Evolutionary conservation across 1,140 invertebrate genomes (phyloP), one percentile per base, ranked within the genome.

Genomic region (Monochamus saltuarius): DNA sequence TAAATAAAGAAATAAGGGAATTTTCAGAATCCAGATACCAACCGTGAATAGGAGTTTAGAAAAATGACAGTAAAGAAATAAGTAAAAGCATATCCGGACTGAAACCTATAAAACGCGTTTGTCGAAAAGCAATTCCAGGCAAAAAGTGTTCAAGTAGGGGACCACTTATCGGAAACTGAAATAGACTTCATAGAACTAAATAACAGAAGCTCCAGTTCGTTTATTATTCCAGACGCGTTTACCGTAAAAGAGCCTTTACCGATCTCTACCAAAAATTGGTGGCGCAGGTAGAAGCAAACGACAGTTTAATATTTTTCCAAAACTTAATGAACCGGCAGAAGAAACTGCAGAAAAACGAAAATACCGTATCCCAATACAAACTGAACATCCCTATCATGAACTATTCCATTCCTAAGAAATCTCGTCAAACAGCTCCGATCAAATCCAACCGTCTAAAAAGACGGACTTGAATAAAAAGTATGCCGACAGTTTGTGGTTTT

Each of bases 291-390:
- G 62, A 61, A 9, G 66, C 68, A 8, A 62, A 60, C 13, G 70
- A 72, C 54, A 72, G 70, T 56, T 61, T 69, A 16, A 42, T 63
- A 38, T 66, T 61, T 34, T 72, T 72, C 42, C 60, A 69, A 35
- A 64, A 54, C 8, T 22, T 69, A 9, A 72, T 70, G 65, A 22
- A 47, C 8, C 34, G 29, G 17, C 39, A 39, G 46, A 51, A 46
- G 14, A 59, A 59, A 46, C 6, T 39, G 16, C 19, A 49, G n/a
- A 37, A 61, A 17, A 40, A 40, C 50, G 34, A 17, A n/a, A 45
- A 29, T 22, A 8, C 46, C 0, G 7, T 29, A 9, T 39, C 52
- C 42, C 51, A 16, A 38, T 56, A 1, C 6, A 9, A 49, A 49
- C 4, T 46, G 10, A 46, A 46, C 11, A 17, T 46, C 8, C 43